A percentile compares a stretch with the other conserved stretches of the same genome.
These are phyloP conservation scores for Apis cerana DNA, from an alignment of 1,140 invertebrate genomes.

Conservation along the genomic window DNA sequence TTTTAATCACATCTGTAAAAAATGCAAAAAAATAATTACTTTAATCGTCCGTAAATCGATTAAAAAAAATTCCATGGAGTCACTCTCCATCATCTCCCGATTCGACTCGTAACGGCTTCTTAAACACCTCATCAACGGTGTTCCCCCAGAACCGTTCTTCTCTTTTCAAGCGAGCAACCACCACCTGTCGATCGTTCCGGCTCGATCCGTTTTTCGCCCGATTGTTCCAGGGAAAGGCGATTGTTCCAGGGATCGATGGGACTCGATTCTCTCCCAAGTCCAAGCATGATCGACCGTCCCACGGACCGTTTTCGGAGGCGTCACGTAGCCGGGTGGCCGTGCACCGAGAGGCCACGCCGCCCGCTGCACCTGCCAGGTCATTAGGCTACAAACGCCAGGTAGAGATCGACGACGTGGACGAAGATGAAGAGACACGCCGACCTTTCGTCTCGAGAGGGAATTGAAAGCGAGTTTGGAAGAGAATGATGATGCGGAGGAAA, in stretches of 20 bases:
- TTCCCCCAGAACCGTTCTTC: too few relatives aligned
- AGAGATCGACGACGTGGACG: slow-evolving; percentile 46
- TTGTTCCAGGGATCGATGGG: slow-evolving; percentile 38
- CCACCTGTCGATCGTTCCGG: slow-evolving; percentile 24
- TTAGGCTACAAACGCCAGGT: slow-evolving; percentile 77
- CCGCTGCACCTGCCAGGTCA: slow-evolving; percentile 79
- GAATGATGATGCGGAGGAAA: not conserved
- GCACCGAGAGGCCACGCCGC: slow-evolving; percentile 56
- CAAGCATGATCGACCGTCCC: slow-evolving; percentile 36
- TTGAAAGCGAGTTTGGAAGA: not conserved
- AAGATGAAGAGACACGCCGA: slow-evolving; percentile 45
- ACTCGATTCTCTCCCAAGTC: not conserved
- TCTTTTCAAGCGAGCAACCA: too few relatives aligned
- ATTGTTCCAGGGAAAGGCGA: slow-evolving; percentile 15
- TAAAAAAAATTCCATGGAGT: not conserved
- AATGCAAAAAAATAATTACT: too few relatives aligned
- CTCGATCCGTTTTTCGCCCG: slow-evolving; percentile 1
- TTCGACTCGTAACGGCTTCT: not conserved
- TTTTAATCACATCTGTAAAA: too few relatives aligned
- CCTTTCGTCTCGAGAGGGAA: not conserved
- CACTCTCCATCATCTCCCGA: not conserved
- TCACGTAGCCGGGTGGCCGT: slow-evolving; percentile 68
- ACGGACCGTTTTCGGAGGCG: slow-evolving; percentile 53
- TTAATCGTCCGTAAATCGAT: too few relatives aligned
- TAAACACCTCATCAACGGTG: not conserved